Evolutionary conservation across 2,797 vertebrate genomes (phyloP).

Genomic region (Hafferia zeledoni): DNA sequence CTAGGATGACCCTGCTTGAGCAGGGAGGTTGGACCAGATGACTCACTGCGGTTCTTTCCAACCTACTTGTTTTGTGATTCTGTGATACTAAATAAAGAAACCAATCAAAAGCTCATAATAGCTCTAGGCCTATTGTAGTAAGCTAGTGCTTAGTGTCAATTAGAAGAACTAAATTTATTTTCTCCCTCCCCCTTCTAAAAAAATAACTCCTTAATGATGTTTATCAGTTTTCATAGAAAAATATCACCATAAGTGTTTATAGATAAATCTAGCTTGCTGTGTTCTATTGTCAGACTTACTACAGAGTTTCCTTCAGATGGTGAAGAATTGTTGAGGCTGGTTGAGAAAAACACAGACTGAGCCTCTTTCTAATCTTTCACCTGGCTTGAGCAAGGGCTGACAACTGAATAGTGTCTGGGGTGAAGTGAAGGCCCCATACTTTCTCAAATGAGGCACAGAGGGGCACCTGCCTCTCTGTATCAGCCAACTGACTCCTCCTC

Average conservation of each 20-base stretch:
- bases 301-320: rapidly evolving
- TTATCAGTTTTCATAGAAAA: neutral
- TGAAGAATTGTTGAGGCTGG: neutral
- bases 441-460: neutral
- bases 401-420: neutral
- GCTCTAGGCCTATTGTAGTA: neutral
- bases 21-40: neutral
- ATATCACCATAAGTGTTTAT: neutral
- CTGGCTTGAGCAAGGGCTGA: neutral
- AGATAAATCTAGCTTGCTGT: neutral
- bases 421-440: neutral
- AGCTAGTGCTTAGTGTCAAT: neutral
- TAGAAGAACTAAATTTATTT: neutral
- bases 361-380: neutral
- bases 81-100: neutral
- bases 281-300: neutral
- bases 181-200: neutral
- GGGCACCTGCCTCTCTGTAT: neutral
- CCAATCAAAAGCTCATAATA: neutral
- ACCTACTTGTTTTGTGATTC: neutral
- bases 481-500: neutral
- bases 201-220: neutral
- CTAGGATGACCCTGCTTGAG: no score
- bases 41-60: neutral
- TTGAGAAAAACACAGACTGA: neutral